phyloP scores from a whole-genome alignment of 2,888 invertebrate genomes.

The Lepidonotus clava region DNA sequence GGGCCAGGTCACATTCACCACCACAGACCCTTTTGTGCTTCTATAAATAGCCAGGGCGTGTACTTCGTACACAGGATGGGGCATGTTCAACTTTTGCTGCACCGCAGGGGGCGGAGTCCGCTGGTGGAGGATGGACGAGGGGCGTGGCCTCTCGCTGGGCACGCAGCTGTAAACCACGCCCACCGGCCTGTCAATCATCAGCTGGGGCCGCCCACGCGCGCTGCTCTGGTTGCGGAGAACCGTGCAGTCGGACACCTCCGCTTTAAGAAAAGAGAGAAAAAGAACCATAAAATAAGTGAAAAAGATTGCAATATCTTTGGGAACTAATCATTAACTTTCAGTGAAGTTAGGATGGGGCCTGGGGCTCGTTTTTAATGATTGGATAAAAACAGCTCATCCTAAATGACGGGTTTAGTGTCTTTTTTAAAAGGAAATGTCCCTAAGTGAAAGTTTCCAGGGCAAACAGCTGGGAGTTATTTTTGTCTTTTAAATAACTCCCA shows the following conservation, averaged over 20 bases:
- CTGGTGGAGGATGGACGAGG: background rate
- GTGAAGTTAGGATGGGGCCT: no score
- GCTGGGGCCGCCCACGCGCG: conserved; percentile 23
- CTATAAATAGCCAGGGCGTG: conserved; percentile 26
- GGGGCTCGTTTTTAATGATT: no score
- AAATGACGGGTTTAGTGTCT: no score
- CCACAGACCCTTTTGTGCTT: conserved; percentile 5
- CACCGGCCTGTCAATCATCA: conserved; percentile 47
- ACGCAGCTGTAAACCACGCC: conserved; percentile 47
- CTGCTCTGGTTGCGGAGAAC: conserved; percentile 12
- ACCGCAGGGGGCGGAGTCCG: background rate
- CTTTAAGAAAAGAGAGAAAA: background rate
- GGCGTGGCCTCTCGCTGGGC: background rate
- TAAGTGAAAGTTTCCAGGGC: no score
- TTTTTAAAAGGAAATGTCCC: no score
- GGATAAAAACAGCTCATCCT: no score
- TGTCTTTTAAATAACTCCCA: no score
- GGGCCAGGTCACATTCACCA: conserved; percentile 37
- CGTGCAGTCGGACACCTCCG: conserved; percentile 9
- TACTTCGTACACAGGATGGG: background rate
- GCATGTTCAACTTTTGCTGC: background rate
- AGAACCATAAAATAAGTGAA: background rate
- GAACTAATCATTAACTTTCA: no score
- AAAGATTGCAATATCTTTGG: no score
- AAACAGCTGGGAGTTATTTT: no score